phyloP scores from a whole-genome alignment of 2,113 vertebrate species.

The Cephalopterus ornatus region DNA sequence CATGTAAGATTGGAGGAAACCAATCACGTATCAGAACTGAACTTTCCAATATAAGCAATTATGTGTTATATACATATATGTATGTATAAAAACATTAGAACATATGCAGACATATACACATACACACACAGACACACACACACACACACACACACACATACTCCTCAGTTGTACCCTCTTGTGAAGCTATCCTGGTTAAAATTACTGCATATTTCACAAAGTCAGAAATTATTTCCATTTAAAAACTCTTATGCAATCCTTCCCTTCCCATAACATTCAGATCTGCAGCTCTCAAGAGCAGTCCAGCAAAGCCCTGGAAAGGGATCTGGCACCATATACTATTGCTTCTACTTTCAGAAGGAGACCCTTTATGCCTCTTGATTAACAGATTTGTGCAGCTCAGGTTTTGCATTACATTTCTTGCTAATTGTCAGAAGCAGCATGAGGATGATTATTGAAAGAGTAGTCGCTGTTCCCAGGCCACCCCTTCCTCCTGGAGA shows the following conservation, averaged over 20 bases:
- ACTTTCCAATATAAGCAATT: neutral
- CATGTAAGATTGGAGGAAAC: neutral
- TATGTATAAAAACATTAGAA: neutral
- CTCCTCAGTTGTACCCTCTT: neutral
- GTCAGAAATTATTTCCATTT: neutral
- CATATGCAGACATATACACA: rapidly evolving
- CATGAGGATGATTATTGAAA: neutral
- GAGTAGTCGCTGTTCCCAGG: neutral
- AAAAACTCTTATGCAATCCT: neutral
- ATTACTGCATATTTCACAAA: neutral
- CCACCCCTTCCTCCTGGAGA: neutral
- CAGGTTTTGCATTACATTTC: neutral
- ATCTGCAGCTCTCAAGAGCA: neutral
- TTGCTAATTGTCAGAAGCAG: neutral
- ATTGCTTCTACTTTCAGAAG: neutral
- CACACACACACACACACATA: rapidly evolving
- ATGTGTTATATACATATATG: rapidly evolving
- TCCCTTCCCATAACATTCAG: neutral
- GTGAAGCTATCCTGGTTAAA: neutral
- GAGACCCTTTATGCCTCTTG: neutral
- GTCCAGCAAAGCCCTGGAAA: neutral
- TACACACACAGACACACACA: rapidly evolving
- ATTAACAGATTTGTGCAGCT: neutral
- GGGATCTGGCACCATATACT: neutral
- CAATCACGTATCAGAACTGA: neutral